Conservation (phyloP, 2,888 invertebrate species). For the Hesperia comma region DNA sequence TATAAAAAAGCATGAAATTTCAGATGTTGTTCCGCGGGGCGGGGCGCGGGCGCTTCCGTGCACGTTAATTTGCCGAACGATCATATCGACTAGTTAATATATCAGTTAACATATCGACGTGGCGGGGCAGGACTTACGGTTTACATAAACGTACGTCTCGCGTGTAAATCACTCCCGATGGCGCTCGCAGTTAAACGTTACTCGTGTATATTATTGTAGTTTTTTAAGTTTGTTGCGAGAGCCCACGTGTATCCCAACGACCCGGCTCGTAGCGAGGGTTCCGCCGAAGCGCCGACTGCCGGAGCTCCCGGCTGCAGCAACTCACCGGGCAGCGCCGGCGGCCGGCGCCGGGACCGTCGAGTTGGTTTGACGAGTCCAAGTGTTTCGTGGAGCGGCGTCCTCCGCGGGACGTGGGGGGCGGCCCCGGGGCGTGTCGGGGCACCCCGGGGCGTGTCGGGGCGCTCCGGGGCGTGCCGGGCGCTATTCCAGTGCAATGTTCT, state of each 20-base stretch:
- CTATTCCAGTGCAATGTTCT: constrained; percentile 25
- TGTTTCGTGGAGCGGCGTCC: too few relatives aligned
- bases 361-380: background rate
- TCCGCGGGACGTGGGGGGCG: background rate
- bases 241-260: too few relatives aligned
- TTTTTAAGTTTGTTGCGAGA: too few relatives aligned
- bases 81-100: constrained; percentile 31
- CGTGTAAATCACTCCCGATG: too few relatives aligned
- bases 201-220: too few relatives aligned
- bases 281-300: constrained; percentile 40
- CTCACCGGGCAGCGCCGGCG: constrained; percentile 46
- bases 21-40: too few relatives aligned
- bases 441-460: too few relatives aligned
- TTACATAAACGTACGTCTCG: background rate
- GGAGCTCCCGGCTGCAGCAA: too few relatives aligned
- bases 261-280: too few relatives aligned
- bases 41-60: background rate
- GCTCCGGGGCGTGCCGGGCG: constrained; percentile 14
- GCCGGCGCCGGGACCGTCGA: too few relatives aligned
- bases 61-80: constrained; percentile 23
- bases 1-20: too few relatives aligned
- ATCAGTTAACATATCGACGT: constrained; percentile 30
- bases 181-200: too few relatives aligned
- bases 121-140: background rate
- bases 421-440: background rate